Conservation (phyloP, 2,888 invertebrate genomes). For the Hyles lineata region DNA sequence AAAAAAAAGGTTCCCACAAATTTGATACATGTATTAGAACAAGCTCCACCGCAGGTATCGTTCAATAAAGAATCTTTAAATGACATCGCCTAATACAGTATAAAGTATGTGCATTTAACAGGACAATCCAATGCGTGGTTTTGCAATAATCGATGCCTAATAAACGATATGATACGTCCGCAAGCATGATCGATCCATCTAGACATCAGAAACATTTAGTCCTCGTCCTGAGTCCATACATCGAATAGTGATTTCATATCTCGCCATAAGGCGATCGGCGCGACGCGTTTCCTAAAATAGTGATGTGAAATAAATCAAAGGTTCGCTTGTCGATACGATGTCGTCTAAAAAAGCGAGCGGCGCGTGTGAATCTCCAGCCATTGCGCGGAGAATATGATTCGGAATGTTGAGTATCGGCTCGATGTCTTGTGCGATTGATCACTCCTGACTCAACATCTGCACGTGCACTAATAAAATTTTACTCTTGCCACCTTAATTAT, state of each 20-base stretch:
- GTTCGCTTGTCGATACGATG: conserved; percentile 69
- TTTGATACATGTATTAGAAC: conserved; percentile 13
- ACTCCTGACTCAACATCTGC: conserved; percentile 3
- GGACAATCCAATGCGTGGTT: conserved; percentile 50
- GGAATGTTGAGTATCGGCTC: conserved; percentile 61
- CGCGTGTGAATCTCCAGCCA: conserved; percentile 80
- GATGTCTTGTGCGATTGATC: conserved; percentile 45
- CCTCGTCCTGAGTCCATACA: conserved; percentile 64
- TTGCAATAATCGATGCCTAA: conserved; percentile 53
- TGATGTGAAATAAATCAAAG: conserved; percentile 82
- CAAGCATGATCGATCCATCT: conserved; percentile 59
- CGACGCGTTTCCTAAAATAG: conserved; percentile 82
- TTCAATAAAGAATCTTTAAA: conserved; percentile 61
- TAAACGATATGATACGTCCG: conserved; percentile 53
- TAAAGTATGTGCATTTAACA: conserved; percentile 53
- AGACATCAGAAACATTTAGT: conserved; percentile 59
- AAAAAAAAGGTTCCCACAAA: conserved; percentile 4
- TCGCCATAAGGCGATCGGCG: conserved; percentile 71
- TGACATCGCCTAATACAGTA: conserved; percentile 56
- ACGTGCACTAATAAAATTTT: conserved; percentile 16
- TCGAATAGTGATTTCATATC: conserved; percentile 77
- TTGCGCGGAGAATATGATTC: conserved; percentile 72
- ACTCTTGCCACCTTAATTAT: conserved; percentile 19
- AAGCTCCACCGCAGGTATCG: neutral
- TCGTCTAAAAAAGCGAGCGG: conserved; percentile 67